These are phyloP conservation scores for Diadumene lineata DNA, from an alignment of 92 coral and sea anemone genomes.

Conservation along the genomic window DNA sequence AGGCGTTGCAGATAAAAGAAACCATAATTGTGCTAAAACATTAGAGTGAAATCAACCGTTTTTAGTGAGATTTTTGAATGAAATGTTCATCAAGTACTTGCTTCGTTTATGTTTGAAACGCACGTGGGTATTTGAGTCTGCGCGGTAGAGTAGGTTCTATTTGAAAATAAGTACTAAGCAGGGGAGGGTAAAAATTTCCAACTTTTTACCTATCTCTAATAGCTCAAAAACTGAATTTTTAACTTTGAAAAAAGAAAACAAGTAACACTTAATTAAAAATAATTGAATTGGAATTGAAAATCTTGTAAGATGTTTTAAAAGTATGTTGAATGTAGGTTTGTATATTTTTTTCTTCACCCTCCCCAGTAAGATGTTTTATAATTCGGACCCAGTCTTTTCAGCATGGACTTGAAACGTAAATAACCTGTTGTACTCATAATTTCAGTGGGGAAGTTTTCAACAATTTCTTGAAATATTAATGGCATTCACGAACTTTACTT, in stretches of 20 bases:
- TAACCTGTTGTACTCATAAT: conserved; percentile 6
- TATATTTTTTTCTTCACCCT: background rate
- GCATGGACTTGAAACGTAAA: background rate
- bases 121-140: conserved; percentile 33
- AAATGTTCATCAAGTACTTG: background rate
- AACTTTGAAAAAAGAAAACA: no score
- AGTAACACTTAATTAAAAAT: no score
- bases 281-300: no score
- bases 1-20: conserved; percentile 86
- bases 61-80: background rate
- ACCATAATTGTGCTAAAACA: conserved; percentile 52
- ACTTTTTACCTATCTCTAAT: no score
- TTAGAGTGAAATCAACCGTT: background rate
- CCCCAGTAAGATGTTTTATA: background rate
- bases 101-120: background rate
- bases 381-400: background rate
- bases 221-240: no score
- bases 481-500: conserved; percentile 20
- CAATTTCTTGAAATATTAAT: conserved; percentile 32
- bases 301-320: background rate
- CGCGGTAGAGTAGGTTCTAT: background rate
- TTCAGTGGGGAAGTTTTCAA: conserved; percentile 7
- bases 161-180: background rate
- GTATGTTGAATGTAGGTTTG: background rate
- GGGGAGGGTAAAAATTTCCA: background rate